A percentile compares a stretch with the other conserved stretches of the same genome.
These are phyloP conservation scores for Clostera curtula DNA, from an alignment of 2,888 invertebrate species.

Conservation along the genomic window DNA sequence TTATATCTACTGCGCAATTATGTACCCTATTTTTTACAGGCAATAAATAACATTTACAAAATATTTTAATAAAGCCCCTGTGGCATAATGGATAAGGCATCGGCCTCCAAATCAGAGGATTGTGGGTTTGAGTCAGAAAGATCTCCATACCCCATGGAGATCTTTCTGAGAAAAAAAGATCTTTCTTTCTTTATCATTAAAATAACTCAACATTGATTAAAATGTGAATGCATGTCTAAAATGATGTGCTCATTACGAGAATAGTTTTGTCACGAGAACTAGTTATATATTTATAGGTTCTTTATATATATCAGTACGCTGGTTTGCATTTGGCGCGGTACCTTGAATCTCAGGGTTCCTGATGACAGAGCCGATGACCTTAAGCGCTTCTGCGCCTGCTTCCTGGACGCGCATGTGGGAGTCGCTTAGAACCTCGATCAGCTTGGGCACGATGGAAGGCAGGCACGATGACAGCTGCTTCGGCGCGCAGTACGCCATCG, in stretches of 20 bases:
- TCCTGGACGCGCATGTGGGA: constrained; percentile 98
- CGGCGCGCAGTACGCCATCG: constrained; percentile 99
- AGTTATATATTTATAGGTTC: background rate
- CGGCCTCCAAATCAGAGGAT: constrained; percentile 86
- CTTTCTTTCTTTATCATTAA: too few species aligned
- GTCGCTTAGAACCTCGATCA: constrained; percentile 97
- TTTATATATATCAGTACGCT: background rate
- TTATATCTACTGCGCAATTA: too few species aligned
- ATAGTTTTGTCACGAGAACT: background rate
- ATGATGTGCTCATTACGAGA: too few species aligned
- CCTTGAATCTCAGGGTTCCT: constrained; percentile 98
- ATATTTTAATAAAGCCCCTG: constrained; percentile 76
- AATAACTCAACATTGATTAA: too few species aligned
- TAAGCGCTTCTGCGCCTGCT: constrained; percentile 96
- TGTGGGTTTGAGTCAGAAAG: constrained; percentile 83
- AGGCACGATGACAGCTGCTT: constrained; percentile 98
- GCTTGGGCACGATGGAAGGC: constrained; percentile 97
- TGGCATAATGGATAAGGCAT: constrained; percentile 86
- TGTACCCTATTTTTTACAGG: too few species aligned
- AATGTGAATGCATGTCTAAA: too few species aligned
- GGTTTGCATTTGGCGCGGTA: constrained; percentile 22
- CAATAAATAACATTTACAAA: too few species aligned
- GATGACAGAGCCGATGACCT: constrained; percentile 97
- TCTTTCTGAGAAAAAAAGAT: too few species aligned
- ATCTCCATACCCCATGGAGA: too few species aligned